Base-by-base conservation (phyloP, 2,797 vertebrate genomes). In the Pagetopsis macropterus region DNA sequence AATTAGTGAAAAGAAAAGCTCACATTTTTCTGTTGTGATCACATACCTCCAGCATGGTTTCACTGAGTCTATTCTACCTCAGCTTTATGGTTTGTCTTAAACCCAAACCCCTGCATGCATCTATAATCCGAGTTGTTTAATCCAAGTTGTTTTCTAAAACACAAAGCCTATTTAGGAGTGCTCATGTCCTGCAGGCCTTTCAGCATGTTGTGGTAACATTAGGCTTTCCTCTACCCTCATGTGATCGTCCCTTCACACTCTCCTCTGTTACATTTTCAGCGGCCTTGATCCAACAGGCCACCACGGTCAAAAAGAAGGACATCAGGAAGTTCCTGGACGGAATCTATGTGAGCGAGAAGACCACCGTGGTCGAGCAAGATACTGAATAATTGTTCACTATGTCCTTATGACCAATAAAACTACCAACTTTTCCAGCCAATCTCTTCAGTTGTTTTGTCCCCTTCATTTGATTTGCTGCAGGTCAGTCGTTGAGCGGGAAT, bases 281-380 rank as follows among this genome's bases (percentile, higher is more conserved):
- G 71, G 96, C 97, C 78, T 93, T 97, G 88, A 97, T 98, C 91
- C 97, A 98, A 86, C 97, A 97, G 91, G 96, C 96, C 76, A 98
- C 97, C 65, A 97, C 96, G 62, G 97, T 98, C 74, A 96, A 96
- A 94, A 98, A 98, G 85, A 97, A 99, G 91, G 97, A 98, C 95
- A 98, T 98, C 94, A 93, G 96, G 79, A 99, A 93, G 68, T 95
- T 94, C 76, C 62, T 94, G 83, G 92, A 94, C 21, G 90, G 91
- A 37, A 92, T 94, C 76, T 94, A 94, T 15, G 69, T 94, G 86
- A 90, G 89, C 4, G 86, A 94, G 82, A 93, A 88, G 74, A 91
- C 84, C 61, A 93, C 91, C 9, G 90, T 91, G 51, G 78, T 92
- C 65, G 87, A 91, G 58, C 67, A 66, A 58, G 70, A 82, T 3